Base-by-base conservation (phyloP, 1,140 invertebrate genomes). In the Zaprionus ornatus region DNA sequence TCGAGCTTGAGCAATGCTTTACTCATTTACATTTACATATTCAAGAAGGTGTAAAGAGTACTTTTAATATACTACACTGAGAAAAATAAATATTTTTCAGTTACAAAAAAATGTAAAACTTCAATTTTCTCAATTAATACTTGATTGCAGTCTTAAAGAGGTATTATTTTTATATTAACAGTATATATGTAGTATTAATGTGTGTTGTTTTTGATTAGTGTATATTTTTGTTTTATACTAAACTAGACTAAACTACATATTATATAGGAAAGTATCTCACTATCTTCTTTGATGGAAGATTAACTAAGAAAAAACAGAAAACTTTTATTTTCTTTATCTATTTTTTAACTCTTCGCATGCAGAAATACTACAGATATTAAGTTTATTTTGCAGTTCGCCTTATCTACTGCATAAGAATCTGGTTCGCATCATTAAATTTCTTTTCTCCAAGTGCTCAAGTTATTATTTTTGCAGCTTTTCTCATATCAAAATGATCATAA, bases 391-490 rank as follows among this genome's bases (percentile, higher is more conserved):
- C 19, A 50, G 4, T 50, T 12, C 45, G 17, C 45, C 17, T 12
- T 50, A 50, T 50, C 45, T 23, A 12, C 45, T 12, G 19, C 9
- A 3, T 12, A 5, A 23, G 17, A 50, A 50, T 50, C 45, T 21
- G 45, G 45, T 50, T 50, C 45, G 17, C 45, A 50, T 50, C 45
- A 50, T 50, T 50, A 50, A 50, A 23, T 50, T 50, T 50, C 19
- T 50, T 50, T 50, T 19, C 37, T 12, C 17, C 19, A 50, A 50
- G 19, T 50, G 40, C n/a, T 9, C 40, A 45, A 45, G n/a, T 23
- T 50, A 50, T 50, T 23, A 23, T 50, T 50, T 50, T 1, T 23
- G 21, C 19, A 19, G 6, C 0, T 23, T 23, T 23, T 50, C 45
- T 50, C 21, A 50, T 50, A 50, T 21, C 45, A 21, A 50, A 50